Evolutionary conservation across 2,113 vertebrate genomes (phyloP), one percentile per base, ranked within the genome.

Genomic region (Coptodon rendalli): DNA sequence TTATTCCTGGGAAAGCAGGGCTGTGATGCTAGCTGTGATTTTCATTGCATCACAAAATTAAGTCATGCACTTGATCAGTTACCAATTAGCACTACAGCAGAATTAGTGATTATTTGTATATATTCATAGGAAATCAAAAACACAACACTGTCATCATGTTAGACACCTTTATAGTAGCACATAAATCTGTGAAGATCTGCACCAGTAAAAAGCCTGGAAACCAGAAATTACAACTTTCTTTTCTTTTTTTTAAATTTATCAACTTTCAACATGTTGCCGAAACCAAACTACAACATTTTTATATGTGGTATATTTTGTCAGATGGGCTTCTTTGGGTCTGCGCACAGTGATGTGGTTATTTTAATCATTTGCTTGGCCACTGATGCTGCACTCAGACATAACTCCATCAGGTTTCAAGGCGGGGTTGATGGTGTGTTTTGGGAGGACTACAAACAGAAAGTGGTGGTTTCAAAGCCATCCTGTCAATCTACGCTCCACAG

Each of bases 401-500:
- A 68, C 84, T 93, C 91, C 91, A 54, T 93, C 92, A 91, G 56
- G 48, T 94, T 87, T 86, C 85, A 9, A 83, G 89, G 87, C 80
- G 6, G 84, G 61, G 53, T 89, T 83, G 43, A 90, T 92, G 89
- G 89, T 95, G 93, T 94, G 94, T 95, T 90, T 94, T 96, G 95
- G 94, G 96, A 88, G 45, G 91, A 93, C 91, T 94, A 94, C 91
- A 95, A 84, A 95, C 90, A 89, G 93, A 95, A 94, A 87, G 91
- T 89, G 57, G 85, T 85, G 92, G 85, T 93, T 95, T 95, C 80
- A 93, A 93, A 93, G 93, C 89, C 76, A 73, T 88, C 80, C 89
- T 95, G 94, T 95, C 95, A 94, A 83, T 94, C 93, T 91, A 63
- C 90, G n/a, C 86, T 92, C 93, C 91, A 54, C 90, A 87, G 83